Evolutionary conservation across 2,113 vertebrate genomes (phyloP), one percentile per base, ranked within the genome.

Genomic region (Odontesthes bonariensis): DNA sequence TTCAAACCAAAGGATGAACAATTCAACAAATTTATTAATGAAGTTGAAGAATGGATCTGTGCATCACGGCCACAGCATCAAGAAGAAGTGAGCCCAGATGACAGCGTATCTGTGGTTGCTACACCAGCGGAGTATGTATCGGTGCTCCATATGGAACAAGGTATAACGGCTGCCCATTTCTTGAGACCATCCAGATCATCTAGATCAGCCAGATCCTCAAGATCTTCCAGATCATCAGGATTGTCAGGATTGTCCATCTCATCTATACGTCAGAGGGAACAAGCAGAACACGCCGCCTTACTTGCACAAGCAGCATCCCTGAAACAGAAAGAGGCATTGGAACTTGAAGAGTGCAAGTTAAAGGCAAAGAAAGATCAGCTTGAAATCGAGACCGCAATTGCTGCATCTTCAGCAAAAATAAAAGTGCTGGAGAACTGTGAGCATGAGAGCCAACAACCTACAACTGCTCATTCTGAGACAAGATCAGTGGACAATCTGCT

Each of bases 391-490:
- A 4, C n/a, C n/a, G n/a, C n/a, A n/a, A n/a, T n/a, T n/a, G n/a
- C n/a, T n/a, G n/a, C n/a, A n/a, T n/a, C n/a, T n/a, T n/a, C n/a
- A n/a, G n/a, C n/a, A n/a, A n/a, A n/a, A n/a, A 51, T 65, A 65
- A 65, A 52, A 13, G 47, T 35, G 12, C 17, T 65, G 12, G 47
- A 52, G 0, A 6, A 35, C 6, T 64, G 44, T 46, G 42, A 0
- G 38, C 40, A 54, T 1, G 51, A 54, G 14, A 32, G 49, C 5
- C 27, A 49, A 3, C 46, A 44, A 46, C 13, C 20, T 42, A 62
- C 4, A 27, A 19, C 0, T 47, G 0, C 2, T n/a, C n/a, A 62
- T 0, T 1, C n/a, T n/a, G n/a, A n/a, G n/a, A n/a, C n/a, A n/a
- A n/a, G n/a, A n/a, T n/a, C n/a, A n/a, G n/a, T n/a, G n/a, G n/a